Base-by-base conservation (phyloP, 2,888 invertebrate genomes). In the Leucozona laternaria region DNA sequence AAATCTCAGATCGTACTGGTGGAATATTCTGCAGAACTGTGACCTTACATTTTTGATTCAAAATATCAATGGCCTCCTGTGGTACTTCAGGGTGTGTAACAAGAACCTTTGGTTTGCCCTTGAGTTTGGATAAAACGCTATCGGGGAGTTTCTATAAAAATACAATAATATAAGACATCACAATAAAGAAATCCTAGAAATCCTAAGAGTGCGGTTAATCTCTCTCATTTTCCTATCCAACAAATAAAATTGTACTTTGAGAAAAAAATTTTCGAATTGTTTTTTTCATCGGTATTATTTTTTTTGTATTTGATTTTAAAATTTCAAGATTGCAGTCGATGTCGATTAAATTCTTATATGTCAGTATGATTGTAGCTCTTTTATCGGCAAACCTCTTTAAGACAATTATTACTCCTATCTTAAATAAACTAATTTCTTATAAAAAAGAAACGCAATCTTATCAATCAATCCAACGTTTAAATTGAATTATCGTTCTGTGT, bases 41-140 rank as follows among this genome's bases (percentile, higher is more conserved):
- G 2, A 93, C 80, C 31, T 92, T 91, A 78, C 91, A 92, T 50
- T 88, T 82, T 78, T 94, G 94, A 90, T 95, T 93, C 88, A 97
- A 93, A 81, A 96, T 90, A 75, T 95, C 93, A 22, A 96, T 91
- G 55, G 95, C 96, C 86, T 93, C 93, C 70, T 94, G 91, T 1
- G 96, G 95, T 87, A 95, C 94, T 91, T 96, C 95, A 0, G 94
- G 94, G 43, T 96, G 95, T 5, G 96, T 96, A 31, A 97, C 94
- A 81, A 97, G 93, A 86, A 97, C 95, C 92, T 95, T 96, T 40
- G 86, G 91, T 4, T 88, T 81, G 60, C 77, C 77, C 20, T 17
- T 60, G 3, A 82, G 31, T 17, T 82, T 86, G 4, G 70, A 37
- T 5, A 82, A 60, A 50, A 55, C 37, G 37, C 40, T 73, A 7